Base-by-base conservation (phyloP, 2,797 vertebrate genomes). In the Coranthus polyacanthus region DNA sequence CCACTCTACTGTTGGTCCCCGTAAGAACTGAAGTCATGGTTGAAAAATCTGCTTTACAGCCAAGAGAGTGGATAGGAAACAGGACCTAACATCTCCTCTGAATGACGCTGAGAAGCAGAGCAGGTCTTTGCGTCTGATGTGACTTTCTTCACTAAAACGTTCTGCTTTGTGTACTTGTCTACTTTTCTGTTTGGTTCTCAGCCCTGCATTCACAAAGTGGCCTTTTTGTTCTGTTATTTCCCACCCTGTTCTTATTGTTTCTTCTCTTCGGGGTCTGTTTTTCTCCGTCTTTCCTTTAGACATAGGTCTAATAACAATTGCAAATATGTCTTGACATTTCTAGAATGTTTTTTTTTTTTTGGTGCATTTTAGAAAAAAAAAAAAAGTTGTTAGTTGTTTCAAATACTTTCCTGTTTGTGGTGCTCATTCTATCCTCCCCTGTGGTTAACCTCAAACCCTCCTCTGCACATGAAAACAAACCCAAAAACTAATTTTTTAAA, bases 371-470 rank as follows among this genome's bases (percentile, higher is more conserved):
- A 36, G 34, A 54, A 32, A 13, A n/a, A 29, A 38, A 18, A 26
- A 45, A 12, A 54, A 56, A 69, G 24, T 37, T 50, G 43, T 55
- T 45, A 18, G 24, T 57, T 5, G 5, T 73, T 54, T 57, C 15
- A 44, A 59, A 80, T 68, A 37, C 56, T 60, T 55, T 75, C 52
- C 67, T 79, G 38, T 76, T 80, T 36, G 9, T 56, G 18, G 52
- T 2, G 46, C 52, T 72, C 72, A 37, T 68, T 68, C 59, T 69
- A 12, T 53, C 70, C 58, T 72, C 51, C 46, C 42, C 46, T 77
- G 74, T 32, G 82, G 79, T 51, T 47, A 61, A 84, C 81, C 81
- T 12, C 57, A 66, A 68, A 15, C 72, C 54, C 18, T 37, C 44
- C 7, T 59, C 55, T 65, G 18, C 43, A 49, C 29, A 66, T 51